Base-by-base conservation (phyloP, 2,797 vertebrate genomes). In the Astyanax mexicanus region DNA sequence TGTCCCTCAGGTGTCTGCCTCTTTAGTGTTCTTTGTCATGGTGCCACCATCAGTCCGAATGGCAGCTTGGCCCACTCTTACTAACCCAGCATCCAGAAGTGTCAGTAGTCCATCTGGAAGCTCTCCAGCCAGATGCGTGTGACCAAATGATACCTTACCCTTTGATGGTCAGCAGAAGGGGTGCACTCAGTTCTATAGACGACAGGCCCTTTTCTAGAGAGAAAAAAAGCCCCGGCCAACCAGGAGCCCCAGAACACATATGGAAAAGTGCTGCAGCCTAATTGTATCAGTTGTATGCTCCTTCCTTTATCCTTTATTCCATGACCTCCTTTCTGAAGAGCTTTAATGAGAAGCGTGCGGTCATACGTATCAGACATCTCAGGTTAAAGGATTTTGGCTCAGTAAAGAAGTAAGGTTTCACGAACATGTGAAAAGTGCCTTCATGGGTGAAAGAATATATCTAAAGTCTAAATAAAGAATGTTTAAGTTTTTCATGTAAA, bases 1-100 rank as follows among this genome's bases (percentile, higher is more conserved):
- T 74, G 73, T 72, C 79, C 71, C 79, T 60, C 64, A 79, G 74
- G 71, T 75, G 80, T 83, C 82, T 85, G 80, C 23, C 23, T 82
- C 65, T 72, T 75, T 32, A 69, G 17, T 57, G 11, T 67, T 74
- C 19, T 71, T 74, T 58, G 73, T 80, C 80, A 74, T 29, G 29
- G 51, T 73, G 57, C 72, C 64, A 57, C 29, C 60, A 57, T 42
- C 72, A 58, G 47, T 77, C 70, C 37, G 74, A 58, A 54, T 21
- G 52, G 27, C 27, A 61, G 47, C 55, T 54, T 72, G 73, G 51
- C 69, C 40, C 79, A 62, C 52, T 80, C 70, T 52, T 49, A 72
- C 60, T 62, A 1, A 35, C 64, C 62, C 58, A 32, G 49, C 29
- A 54, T 68, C 49, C 51, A 78, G 60, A 40, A 35, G 61, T 60